Evolutionary conservation across 2,113 vertebrate genomes (phyloP), one percentile per base, ranked within the genome.

Genomic region (Laticauda colubrina): DNA sequence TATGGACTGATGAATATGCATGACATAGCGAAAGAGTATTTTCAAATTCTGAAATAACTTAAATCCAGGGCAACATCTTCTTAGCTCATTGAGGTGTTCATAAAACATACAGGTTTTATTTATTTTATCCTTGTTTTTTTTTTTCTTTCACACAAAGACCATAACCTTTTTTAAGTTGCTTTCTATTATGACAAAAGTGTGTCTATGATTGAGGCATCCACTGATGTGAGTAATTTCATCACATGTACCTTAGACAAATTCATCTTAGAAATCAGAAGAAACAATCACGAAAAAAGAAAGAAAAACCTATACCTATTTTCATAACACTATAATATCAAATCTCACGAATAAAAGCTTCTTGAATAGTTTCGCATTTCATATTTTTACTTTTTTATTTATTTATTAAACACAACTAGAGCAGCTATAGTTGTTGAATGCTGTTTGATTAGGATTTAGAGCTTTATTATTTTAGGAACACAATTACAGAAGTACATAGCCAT

Each of bases 1-100:
- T 89, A 87, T 64, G 81, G 87, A 64, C 56, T 90, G 24, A 55
- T 93, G 92, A 90, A 93, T 90, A 93, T 93, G 86, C 92, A 93
- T 93, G 81, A 54, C 53, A 93, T 48, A 64, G 55, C 48, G n/a
- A 90, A 90, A 43, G 56, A 90, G 43, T 54, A 48, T 87, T 90
- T 90, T 64, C 43, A 93, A 64, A 64, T 29, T 89, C 26, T 10
- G 54, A 89, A 85, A 55, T 29, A 85, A 21, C 56, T 54, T 86
- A 93, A 87, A 90, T 90, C 81, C 21, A 86, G 89, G n/a, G 26
- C n/a, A 87, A n/a, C 61, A 90, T 43, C 53, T 56, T 87, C 56
- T 87, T 87, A 54, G 23, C 81, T 51, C n/a, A 59, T 85, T 53
- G 61, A 51, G 23, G 48, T 90, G n/a, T 64, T 48, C 56, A 90